Evolutionary conservation across 37 sponge, comb jelly and placozoan species (phyloP).

Genomic region (Aphrocallistes beatrix): DNA sequence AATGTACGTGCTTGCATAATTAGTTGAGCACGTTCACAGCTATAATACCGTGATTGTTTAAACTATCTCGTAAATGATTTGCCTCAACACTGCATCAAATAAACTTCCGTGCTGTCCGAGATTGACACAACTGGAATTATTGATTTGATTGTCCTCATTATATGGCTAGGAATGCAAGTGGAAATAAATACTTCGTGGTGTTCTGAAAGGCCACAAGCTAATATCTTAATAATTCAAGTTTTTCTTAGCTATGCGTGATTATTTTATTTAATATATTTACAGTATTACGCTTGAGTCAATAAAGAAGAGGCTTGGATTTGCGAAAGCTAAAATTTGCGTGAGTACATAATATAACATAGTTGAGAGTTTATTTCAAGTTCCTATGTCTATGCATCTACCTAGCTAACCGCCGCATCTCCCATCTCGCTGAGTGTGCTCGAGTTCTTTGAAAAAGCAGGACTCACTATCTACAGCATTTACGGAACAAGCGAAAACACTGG

Average conservation of each 20-base stretch:
- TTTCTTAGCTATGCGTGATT: background rate
- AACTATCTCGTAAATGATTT: no score
- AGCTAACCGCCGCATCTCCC: constrained; percentile 81
- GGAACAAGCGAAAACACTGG: constrained; percentile 87
- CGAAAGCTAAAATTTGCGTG: background rate
- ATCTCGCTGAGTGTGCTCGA: constrained; percentile 60
- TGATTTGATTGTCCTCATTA: no score
- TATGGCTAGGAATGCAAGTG: no score
- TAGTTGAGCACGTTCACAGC: no score
- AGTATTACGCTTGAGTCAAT: background rate
- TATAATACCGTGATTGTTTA: no score
- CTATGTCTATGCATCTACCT: background rate
- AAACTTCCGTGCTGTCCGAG: no score
- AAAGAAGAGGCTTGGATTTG: background rate
- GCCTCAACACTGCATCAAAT: no score
- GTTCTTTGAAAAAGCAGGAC: constrained; percentile 72
- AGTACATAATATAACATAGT: background rate
- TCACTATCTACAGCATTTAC: constrained; percentile 79
- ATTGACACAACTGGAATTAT: no score
- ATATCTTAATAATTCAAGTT: no score
- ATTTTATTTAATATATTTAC: background rate
- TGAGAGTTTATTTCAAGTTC: background rate
- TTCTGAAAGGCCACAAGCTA: no score
- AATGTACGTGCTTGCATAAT: no score
- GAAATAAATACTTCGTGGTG: no score